Conservation (phyloP, 2,113 vertebrate species). For the Anarhynchus alexandrinus region DNA sequence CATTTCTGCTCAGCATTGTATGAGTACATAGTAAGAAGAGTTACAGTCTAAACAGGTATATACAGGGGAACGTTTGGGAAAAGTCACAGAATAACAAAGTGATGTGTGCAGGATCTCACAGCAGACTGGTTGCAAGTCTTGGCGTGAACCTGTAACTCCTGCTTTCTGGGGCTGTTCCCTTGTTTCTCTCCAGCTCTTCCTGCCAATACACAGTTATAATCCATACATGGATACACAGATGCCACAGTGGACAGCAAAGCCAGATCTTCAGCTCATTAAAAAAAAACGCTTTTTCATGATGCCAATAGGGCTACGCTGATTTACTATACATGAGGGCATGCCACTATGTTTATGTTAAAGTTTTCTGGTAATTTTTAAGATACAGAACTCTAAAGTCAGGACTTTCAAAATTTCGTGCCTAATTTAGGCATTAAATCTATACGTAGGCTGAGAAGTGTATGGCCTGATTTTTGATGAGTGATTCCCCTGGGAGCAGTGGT, state of each 20-base stretch:
- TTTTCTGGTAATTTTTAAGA: neutral
- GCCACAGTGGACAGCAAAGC: neutral
- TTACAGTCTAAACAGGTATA: neutral
- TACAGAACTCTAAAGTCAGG: neutral
- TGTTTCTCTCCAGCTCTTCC: neutral
- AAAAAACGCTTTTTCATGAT: neutral
- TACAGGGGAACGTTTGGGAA: neutral
- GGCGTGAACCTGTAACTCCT: neutral
- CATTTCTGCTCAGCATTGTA: neutral
- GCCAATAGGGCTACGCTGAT: neutral
- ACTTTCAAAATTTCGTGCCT: neutral
- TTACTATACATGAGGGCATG: neutral
- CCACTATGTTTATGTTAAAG: neutral
- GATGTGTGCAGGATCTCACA: neutral
- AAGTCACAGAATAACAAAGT: neutral
- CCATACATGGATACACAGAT: neutral
- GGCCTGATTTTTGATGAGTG: neutral
- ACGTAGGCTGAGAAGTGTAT: neutral
- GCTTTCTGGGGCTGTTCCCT: neutral
- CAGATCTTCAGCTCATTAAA: neutral
- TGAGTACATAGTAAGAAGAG: neutral
- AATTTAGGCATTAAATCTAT: neutral
- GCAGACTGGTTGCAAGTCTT: neutral
- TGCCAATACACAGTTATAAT: neutral
- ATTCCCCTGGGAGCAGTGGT: neutral